Evolutionary conservation across 2,888 invertebrate genomes (phyloP).

Genomic region (Chymomyza procnemis): DNA sequence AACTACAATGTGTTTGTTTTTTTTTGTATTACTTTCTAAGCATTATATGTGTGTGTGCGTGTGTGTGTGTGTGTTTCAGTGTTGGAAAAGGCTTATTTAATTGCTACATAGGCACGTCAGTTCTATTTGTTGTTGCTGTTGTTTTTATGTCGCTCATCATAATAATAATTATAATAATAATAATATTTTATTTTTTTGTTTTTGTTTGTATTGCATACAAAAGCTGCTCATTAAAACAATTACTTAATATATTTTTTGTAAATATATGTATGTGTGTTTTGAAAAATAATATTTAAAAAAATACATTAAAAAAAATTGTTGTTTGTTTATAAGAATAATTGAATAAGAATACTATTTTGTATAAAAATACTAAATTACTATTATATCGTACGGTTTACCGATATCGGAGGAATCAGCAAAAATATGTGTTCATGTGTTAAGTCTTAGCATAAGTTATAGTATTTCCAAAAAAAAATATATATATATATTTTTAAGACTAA

Average conservation of each 20-base stretch:
- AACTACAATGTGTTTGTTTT: neutral
- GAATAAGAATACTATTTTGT: neutral
- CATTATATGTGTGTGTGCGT: neutral
- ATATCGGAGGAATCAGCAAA: neutral
- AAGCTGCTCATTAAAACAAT: neutral
- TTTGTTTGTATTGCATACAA: neutral
- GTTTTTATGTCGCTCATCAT: constrained; percentile 18
- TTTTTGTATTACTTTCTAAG: too few relatives aligned
- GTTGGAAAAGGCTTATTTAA: constrained; percentile 53
- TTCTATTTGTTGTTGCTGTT: constrained; percentile 62
- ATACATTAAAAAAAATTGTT: neutral
- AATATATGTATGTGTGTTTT: constrained; percentile 17
- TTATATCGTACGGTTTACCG: neutral
- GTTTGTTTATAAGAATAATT: neutral
- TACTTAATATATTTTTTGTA: constrained; percentile 31
- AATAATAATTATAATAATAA: too few relatives aligned
- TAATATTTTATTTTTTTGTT: neutral
- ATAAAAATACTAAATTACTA: neutral
- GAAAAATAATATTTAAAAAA: neutral
- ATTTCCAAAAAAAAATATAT: neutral
- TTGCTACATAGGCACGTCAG: constrained; percentile 72
- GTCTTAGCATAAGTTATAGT: neutral
- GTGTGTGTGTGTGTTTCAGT: neutral
- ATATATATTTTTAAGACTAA: too few relatives aligned
- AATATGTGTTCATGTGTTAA: neutral